Evolutionary conservation across 1,140 invertebrate species (phyloP), one percentile per base, ranked within the genome.

Genomic region (Drosophila lowei): DNA sequence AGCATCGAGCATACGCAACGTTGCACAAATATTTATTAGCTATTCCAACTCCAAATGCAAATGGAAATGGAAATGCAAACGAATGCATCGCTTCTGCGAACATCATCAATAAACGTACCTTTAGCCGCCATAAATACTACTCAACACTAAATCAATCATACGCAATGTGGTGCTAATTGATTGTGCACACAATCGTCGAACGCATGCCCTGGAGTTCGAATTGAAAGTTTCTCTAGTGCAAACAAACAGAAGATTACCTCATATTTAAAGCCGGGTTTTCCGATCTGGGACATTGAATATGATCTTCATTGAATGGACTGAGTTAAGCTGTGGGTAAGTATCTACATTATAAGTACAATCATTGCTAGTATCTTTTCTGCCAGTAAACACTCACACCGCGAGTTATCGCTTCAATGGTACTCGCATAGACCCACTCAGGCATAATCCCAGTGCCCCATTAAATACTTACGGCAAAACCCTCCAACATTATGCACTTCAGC

Each of bases 1-100:
- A 18, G 44, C 54, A 77, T 77, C 64, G 77, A 49, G 84, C 67
- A 85, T 86, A 81, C 77, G 81, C 81, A 81, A 60, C 34, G 70
- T 74, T 86, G 83, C 58, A 44, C 73, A 86, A 86, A 78, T 85
- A 81, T 86, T 85, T 85, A 85, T 85, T 86, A 75, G 73, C 68
- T 75, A 66, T 73, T 70, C 21, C 53, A 67, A 70, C 44, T 62
- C 42, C 53, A 53, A 58, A 65, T 34, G 49, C n/a, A 23, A 7
- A 11, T 48, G 49, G 18, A 25, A 9, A 11, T 48, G 11, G 38
- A 21, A 55, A 72, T 55, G 30, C 67, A 65, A 53, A 58, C 50
- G 53, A 21, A 41, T 6, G 50, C 50, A 42, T 2, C 11, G 34
- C 34, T 13, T 13, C 11, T 38, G 25, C 47, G 16, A 43, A 9